Base-by-base conservation (phyloP, 2,797 vertebrate species). In the Bradypus variegatus region DNA sequence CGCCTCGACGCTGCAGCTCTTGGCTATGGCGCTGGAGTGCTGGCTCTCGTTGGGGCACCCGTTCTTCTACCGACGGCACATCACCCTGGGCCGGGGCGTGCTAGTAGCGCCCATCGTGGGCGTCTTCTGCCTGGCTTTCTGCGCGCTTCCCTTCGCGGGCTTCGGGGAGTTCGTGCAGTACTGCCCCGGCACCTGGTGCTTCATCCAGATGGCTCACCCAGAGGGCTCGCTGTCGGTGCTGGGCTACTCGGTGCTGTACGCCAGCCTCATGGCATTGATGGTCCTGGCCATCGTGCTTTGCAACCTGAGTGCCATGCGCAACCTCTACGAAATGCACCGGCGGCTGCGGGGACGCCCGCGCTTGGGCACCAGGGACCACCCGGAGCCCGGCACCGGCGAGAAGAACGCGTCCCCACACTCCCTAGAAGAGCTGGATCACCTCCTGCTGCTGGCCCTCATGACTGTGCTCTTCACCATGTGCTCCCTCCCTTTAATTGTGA, bases 401-500 rank as follows among this genome's bases (percentile, higher is more conserved):
- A 6, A 3, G 25, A 69, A 58, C 5, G 65, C 18, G 41, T 29
- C 53, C 45, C 15, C 48, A 6, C 90, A 78, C 97, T 97, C 31
- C 94, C 98, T 96, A 97, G 98, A 98, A 94, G 99, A 99, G 96
- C 97, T 99, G 93, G 98, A 99, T 14, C 98, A 99, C 94, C 98
- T 99, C 19, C 96, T 98, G 86, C 96, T 99, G 80, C 96, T 99
- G 93, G 98, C 98, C 82, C 97, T 99, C 97, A 99, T 99, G 98
- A 99, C 98, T 1, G 97, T 97, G 70, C 98, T 98, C 96, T 99
- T 99, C 97, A 97, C 98, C 95, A 92, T 98, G 95, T 99, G 99
- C 97, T 98, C 98, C 0, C 90, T 99, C 94, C 99, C 99, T 0
- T 96, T 99, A 48, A 98, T 98, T 96, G 99, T 99, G 97, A 99